These are phyloP conservation scores for Idaea aversata DNA, from an alignment of 2,888 invertebrate genomes.

Conservation along the genomic window DNA sequence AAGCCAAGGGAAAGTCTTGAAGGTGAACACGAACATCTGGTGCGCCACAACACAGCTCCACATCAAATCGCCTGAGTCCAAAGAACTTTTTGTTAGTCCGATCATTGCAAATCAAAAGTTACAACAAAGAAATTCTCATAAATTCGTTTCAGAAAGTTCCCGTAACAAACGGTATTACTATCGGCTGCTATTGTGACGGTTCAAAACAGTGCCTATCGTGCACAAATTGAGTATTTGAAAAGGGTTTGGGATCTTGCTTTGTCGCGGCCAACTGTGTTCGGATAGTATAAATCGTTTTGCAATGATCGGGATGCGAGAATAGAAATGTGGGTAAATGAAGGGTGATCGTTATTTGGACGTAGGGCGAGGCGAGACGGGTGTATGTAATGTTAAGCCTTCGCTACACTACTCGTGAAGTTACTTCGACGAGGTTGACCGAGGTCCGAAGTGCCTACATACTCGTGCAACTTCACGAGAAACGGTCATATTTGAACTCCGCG, in stretches of 20 bases:
- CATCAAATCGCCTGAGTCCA: constrained; percentile 61
- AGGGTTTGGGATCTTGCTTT: not conserved
- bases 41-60: constrained; percentile 56
- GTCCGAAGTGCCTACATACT: no score
- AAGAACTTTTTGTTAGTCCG: constrained; percentile 41
- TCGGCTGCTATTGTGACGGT: not conserved
- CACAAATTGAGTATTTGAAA: not conserved
- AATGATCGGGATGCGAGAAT: constrained; percentile 1
- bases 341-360: constrained; percentile 9
- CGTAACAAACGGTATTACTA: not conserved
- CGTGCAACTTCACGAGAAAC: no score
- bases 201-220: not conserved
- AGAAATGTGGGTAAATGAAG: constrained; percentile 4
- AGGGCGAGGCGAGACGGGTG: constrained; percentile 1
- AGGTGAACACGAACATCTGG: constrained; percentile 57
- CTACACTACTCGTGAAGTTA: no score
- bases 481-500: constrained; percentile 55
- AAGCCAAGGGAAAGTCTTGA: constrained; percentile 55
- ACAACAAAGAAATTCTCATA: not conserved
- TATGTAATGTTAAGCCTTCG: not conserved
- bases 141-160: not conserved
- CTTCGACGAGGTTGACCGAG: no score
- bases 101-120: not conserved
- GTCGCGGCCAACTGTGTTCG: not conserved
- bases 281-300: not conserved